Evolutionary conservation across 2,888 invertebrate genomes (phyloP), one percentile per base, ranked within the genome.

Genomic region (Melipona beecheii): DNA sequence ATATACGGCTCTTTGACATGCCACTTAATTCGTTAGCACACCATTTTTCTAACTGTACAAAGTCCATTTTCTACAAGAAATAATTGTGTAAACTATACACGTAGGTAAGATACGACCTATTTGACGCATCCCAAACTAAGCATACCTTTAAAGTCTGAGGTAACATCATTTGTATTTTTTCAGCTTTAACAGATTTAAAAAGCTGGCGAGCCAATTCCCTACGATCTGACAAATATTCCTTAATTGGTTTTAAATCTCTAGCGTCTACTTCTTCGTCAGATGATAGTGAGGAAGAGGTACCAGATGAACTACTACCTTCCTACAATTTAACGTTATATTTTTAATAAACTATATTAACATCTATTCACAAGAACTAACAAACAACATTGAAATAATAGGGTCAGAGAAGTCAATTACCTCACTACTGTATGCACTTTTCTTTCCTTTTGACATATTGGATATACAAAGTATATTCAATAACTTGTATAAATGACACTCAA

Each of bases 281-380:
- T 15, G 93, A 91, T 3, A 91, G 84, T 0, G 91, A 92, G 5
- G 94, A 93, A 75, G 92, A 96, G 95, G 96, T 95, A 95, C 60
- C 76, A 9, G 89, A 89, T 19, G 87, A 76, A 70, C 85, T 88
- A 60, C 83, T 87, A 17, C 60, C 83, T 58, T 84, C 88, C 91
- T 91, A 60, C 19, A 83, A 81, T 62, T 56, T 27, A 24, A 31
- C 65, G 52, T 60, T 19, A 64, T 4, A 21, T 9, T 50, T 19
- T 4, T 52, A 5, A 36, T 69, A 60, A 60, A 58, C 6, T 3
- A n/a, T 65, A 65, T 27, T 17, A 1, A 60, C 27, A 19, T 27
- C 13, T 60, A 60, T n/a, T 31, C 27, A 21, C 4, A 19, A 9
- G 4, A 62, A 11, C 17, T 60, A 27, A n/a, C 43, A 19, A 21